phyloP scores from a whole-genome alignment of 1,140 invertebrate species.

The Contarinia nasturtii region DNA sequence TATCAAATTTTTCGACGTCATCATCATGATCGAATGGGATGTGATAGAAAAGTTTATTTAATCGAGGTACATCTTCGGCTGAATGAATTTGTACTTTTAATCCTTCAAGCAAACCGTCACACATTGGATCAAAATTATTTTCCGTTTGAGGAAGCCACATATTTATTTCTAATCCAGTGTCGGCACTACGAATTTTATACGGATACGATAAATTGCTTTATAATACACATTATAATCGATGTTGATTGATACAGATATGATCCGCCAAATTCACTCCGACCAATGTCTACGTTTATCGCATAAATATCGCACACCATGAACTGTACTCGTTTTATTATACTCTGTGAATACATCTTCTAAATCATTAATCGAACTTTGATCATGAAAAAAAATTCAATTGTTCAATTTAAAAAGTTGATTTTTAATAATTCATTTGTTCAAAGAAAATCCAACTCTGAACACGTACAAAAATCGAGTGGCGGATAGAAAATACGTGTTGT shows the following conservation, averaged over 20 bases:
- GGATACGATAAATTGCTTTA: too few species aligned
- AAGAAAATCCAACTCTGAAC: too few species aligned
- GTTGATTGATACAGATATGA: too few species aligned
- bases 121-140: neutral
- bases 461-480: too few species aligned
- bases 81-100: neutral
- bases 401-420: too few species aligned
- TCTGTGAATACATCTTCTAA: constrained; percentile 2
- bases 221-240: too few species aligned
- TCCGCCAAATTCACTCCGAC: constrained; percentile 10
- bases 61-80: neutral
- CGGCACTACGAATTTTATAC: too few species aligned
- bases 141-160: neutral
- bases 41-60: neutral
- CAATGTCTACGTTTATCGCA: constrained; percentile 22
- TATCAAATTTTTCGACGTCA: neutral
- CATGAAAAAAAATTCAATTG: too few species aligned
- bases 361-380: neutral
- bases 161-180: too few species aligned
- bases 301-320: constrained; percentile 24
- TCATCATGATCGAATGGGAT: neutral
- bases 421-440: too few species aligned
- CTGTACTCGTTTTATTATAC: constrained; percentile 21
- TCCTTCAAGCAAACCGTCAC: neutral
- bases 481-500: too few species aligned